Evolutionary conservation across 2,888 invertebrate species (phyloP).

Genomic region (Yponomeuta sedellus): DNA sequence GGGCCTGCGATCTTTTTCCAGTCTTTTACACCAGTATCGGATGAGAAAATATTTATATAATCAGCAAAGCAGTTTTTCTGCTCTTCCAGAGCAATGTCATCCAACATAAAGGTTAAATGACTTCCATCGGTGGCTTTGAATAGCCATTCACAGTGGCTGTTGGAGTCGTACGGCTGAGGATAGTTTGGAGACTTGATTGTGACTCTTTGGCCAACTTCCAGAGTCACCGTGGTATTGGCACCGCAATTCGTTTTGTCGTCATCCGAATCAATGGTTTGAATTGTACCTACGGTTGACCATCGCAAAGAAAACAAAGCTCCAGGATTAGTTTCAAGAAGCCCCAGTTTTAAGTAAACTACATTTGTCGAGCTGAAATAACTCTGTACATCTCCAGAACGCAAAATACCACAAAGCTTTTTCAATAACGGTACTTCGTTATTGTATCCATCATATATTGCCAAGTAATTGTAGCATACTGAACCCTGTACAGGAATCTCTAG

Average conservation of each 20-base stretch:
- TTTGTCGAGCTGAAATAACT: constrained; percentile 76
- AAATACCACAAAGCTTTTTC: constrained; percentile 72
- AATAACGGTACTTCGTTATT: constrained; percentile 78
- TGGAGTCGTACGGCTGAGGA: constrained; percentile 79
- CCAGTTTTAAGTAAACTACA: constrained; percentile 76
- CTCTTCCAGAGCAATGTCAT: constrained; percentile 78
- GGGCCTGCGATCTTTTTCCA: constrained; percentile 52
- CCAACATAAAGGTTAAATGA: constrained; percentile 78
- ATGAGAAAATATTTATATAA: constrained; percentile 77
- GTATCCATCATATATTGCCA: constrained; percentile 84
- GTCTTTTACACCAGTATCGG: constrained; percentile 39
- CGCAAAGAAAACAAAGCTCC: constrained; percentile 57
- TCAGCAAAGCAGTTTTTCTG: constrained; percentile 76
- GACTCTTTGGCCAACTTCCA: constrained; percentile 32
- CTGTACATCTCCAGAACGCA: constrained; percentile 33
- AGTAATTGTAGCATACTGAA: constrained; percentile 43
- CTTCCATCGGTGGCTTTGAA: constrained; percentile 77
- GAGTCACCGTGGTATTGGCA: constrained; percentile 38
- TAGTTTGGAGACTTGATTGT: constrained; percentile 84
- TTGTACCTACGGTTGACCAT: constrained; percentile 40
- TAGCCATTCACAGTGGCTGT: constrained; percentile 85
- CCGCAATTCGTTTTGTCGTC: constrained; percentile 48
- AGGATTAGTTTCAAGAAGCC: constrained; percentile 50
- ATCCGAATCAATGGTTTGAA: constrained; percentile 19
- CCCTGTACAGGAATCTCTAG: constrained; percentile 49